phyloP scores from a whole-genome alignment of 1,140 invertebrate genomes.

The Cardiocondyla obscurior region DNA sequence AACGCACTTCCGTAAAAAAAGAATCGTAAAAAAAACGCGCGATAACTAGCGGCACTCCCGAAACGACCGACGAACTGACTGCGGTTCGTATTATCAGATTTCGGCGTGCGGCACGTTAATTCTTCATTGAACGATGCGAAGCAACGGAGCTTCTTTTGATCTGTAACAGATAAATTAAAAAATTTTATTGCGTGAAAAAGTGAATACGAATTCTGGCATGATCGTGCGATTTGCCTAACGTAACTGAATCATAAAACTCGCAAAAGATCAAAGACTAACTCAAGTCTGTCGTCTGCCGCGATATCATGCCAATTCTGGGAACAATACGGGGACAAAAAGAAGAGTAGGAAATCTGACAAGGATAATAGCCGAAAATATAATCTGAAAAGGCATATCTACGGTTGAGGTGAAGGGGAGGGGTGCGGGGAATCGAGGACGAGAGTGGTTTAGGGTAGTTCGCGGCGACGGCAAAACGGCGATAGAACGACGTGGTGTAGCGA shows the following conservation, averaged over 20 bases:
- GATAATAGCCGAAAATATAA: constrained; percentile 35
- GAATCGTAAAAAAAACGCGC: too few species aligned
- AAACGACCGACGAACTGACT: too few species aligned
- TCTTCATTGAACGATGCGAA: too few species aligned
- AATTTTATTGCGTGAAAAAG: too few species aligned
- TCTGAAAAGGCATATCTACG: neutral
- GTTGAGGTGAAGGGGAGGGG: neutral
- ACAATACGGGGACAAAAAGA: constrained; percentile 39
- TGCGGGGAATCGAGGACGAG: constrained; percentile 14
- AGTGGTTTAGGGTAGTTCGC: constrained; percentile 55
- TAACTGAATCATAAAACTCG: neutral
- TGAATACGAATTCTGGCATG: neutral
- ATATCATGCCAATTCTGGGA: constrained; percentile 55
- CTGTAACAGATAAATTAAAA: too few species aligned
- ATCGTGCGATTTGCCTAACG: neutral
- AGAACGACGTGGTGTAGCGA: constrained; percentile 67
- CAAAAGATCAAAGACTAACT: neutral
- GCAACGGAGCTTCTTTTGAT: too few species aligned
- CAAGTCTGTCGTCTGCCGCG: neutral
- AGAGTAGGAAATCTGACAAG: constrained; percentile 46
- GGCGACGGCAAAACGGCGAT: constrained; percentile 54
- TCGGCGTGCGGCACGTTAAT: too few species aligned
- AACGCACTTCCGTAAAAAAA: too few species aligned
- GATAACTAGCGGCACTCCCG: too few species aligned
- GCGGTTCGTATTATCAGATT: too few species aligned